These are phyloP conservation scores for Scalopus aquaticus DNA, from an alignment of 2,113 vertebrate species.

Conservation along the genomic window DNA sequence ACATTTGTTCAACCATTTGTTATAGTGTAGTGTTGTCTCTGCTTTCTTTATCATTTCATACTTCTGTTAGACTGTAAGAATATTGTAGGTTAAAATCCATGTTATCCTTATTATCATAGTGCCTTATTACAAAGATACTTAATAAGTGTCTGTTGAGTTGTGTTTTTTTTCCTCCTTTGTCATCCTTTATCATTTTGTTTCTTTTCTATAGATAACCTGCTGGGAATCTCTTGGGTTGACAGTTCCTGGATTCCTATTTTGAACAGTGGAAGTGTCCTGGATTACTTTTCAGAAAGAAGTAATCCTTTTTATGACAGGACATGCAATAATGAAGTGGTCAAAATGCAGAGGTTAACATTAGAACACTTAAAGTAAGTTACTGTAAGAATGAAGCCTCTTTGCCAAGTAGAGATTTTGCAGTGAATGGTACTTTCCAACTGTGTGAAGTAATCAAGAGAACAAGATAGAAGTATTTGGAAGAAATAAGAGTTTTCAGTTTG, in stretches of 20 bases:
- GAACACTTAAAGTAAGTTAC: conserved; percentile 96
- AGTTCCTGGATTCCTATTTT: conserved; percentile 98
- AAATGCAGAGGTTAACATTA: conserved; percentile 97
- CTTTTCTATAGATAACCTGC: conserved; percentile 91
- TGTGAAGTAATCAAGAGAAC: background rate
- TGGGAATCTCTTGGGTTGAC: conserved; percentile 99
- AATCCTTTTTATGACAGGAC: conserved; percentile 99
- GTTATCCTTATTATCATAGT: background rate
- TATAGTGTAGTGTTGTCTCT: background rate
- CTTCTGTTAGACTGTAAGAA: conserved; percentile 15
- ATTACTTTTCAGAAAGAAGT: conserved; percentile 99
- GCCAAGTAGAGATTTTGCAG: background rate
- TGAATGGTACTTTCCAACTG: background rate
- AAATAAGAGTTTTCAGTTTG: conserved; percentile 36
- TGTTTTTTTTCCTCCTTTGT: conserved; percentile 22
- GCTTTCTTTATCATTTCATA: conserved; percentile 7
- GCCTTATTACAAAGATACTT: background rate
- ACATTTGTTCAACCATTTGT: conserved; percentile 3
- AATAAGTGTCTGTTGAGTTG: background rate
- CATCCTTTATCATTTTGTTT: conserved; percentile 61
- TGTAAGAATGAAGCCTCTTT: conserved; percentile 33
- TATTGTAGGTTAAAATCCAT: background rate
- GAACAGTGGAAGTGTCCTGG: conserved; percentile 96
- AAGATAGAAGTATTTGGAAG: background rate
- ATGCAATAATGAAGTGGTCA: conserved; percentile 98